Conservation (phyloP, 2,888 invertebrate species). For the Mythimna lalbum region DNA sequence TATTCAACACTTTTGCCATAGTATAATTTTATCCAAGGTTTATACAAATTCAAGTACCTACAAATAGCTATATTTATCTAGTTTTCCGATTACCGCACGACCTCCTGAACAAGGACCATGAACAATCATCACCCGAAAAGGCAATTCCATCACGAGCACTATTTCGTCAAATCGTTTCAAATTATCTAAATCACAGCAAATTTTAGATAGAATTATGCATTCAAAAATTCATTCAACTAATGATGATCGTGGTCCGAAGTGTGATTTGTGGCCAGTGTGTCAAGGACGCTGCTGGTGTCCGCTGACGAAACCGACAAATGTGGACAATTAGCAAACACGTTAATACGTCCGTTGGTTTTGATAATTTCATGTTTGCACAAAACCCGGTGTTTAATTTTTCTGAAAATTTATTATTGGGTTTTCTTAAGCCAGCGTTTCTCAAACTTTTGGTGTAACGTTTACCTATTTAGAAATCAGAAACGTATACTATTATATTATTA, state of each 20-base stretch:
- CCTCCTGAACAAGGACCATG: not conserved
- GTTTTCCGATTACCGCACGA: not conserved
- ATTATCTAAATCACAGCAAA: constrained; percentile 22
- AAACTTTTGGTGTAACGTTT: no score
- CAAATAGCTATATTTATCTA: no score
- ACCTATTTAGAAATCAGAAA: no score
- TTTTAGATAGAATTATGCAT: not conserved
- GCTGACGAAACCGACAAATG: constrained; percentile 51
- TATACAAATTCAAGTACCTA: not conserved
- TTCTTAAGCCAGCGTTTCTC: no score
- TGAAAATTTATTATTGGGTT: no score
- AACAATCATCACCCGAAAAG: not conserved
- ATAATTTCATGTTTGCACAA: constrained; percentile 34
- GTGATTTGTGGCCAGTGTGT: constrained; percentile 53
- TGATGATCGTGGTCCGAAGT: constrained; percentile 42
- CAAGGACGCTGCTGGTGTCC: constrained; percentile 51
- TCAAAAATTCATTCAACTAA: constrained; percentile 22
- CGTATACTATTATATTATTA: no score
- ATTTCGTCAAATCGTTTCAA: constrained; percentile 17
- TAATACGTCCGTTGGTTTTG: constrained; percentile 42
- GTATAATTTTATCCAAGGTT: not conserved
- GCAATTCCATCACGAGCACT: not conserved
- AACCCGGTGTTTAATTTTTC: constrained; percentile 21
- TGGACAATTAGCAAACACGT: constrained; percentile 55
- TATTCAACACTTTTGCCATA: not conserved